Evolutionary conservation across 2,113 vertebrate genomes (phyloP), one percentile per base, ranked within the genome.

Genomic region (Archilochus colubris): DNA sequence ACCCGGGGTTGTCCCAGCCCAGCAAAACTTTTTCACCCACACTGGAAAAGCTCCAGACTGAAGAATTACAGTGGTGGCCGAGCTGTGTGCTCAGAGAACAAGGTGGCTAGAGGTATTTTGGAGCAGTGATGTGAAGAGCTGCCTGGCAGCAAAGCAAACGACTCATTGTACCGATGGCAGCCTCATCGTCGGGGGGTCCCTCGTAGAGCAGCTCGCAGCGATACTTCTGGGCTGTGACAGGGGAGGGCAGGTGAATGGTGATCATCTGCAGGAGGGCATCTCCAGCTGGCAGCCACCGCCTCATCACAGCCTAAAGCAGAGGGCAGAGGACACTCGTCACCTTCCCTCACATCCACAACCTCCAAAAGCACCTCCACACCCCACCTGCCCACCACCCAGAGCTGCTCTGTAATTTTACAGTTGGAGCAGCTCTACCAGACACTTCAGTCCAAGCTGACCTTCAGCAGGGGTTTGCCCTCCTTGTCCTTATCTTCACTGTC

Each of bases 181-280:
- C 99, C 69, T 99, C 99, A 11, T 99, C 99, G 6, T 99, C 99
- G 0, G 97, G 97, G 15, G 99, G 99, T 59, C 99, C 99, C 97
- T 99, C 99, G 4, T 99, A 99, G 31, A 99, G 98, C 90, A 99
- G 98, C 95, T 99, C 99, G 21, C 99, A 99, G 54, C 99, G 98
- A 95, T 99, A 99, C 69, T 97, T 99, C 98, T 99, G 99, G 38
- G 99, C 99, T 3, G 99, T 99, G 88, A 99, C 99, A 0, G 99
- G 99, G 10, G 99, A 99, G 23, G 99, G 99, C 95, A 99, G 97
- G 88, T 99, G 99, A 95, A 99, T 99, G 90, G 99, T 99, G 96
- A 99, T 99, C 99, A 99, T 99, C 92, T 99, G 99, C 28, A 99
- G 98, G 76, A 99, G 97, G 6, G 99, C 99, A 4, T 99, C 99